Conservation (phyloP, 2,113 vertebrate species). For the Otolemur garnettii region DNA sequence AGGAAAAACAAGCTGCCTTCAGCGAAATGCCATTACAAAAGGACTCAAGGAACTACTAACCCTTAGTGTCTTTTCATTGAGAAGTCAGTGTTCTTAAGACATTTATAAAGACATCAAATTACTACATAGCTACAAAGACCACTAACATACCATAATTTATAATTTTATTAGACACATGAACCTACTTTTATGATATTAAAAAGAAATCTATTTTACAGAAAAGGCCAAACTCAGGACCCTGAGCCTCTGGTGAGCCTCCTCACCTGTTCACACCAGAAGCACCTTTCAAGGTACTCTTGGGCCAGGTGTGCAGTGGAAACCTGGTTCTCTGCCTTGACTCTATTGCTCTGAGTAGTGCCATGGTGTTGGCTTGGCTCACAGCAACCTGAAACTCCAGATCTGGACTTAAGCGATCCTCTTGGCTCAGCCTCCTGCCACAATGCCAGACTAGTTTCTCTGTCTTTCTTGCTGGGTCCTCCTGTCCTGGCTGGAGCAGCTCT, state of each 20-base stretch:
- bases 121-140: background rate
- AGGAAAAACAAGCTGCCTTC: background rate
- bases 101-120: background rate
- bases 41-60: background rate
- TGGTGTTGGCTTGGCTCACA: too few relatives aligned
- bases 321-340: background rate
- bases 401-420: too few relatives aligned
- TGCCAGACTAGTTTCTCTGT: background rate
- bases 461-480: background rate
- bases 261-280: accelerated
- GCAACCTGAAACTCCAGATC: too few relatives aligned
- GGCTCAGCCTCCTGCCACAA: too few relatives aligned
- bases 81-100: background rate
- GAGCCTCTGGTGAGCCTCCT: background rate
- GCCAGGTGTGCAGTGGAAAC: background rate
- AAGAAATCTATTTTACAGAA: background rate
- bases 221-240: background rate
- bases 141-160: background rate
- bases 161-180: background rate
- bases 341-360: too few relatives aligned
- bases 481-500: background rate
- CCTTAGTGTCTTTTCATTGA: background rate
- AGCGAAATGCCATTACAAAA: background rate
- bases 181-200: background rate
- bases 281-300: too few relatives aligned